Conservation (phyloP, 2,113 vertebrate genomes). For the Hoplias malabaricus region DNA sequence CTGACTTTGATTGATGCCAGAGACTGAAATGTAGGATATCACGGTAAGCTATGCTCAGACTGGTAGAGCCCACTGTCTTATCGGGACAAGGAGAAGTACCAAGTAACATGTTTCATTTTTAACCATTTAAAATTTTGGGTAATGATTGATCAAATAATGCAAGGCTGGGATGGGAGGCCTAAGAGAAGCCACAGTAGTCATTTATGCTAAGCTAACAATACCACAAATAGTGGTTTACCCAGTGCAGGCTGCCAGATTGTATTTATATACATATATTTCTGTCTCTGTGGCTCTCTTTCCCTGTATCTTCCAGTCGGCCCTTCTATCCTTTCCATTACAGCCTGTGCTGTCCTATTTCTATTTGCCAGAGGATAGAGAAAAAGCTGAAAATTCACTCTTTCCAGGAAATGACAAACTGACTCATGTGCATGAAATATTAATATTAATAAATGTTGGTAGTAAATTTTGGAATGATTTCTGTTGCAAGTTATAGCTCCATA, state of each 20-base stretch:
- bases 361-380: no score
- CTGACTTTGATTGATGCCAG: neutral
- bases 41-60: neutral
- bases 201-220: no score
- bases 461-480: no score
- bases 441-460: no score
- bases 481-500: no score
- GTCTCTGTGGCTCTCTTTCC: neutral
- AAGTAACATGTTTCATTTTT: slow-evolving; percentile 20
- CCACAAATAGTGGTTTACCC: slow-evolving; percentile 14
- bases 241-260: neutral
- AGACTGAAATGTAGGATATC: neutral
- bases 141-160: slow-evolving; percentile 11
- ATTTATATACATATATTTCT: neutral
- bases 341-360: no score
- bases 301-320: no score
- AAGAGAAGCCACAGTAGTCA: neutral
- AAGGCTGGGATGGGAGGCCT: neutral
- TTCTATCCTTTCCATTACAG: no score
- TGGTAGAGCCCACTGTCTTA: neutral
- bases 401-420: no score
- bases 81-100: neutral
- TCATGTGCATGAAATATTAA: no score
- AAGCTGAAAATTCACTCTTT: neutral
- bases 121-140: slow-evolving; percentile 5